Base-by-base conservation (phyloP, 2,888 invertebrate genomes). In the Tetanocera ferruginea region DNA sequence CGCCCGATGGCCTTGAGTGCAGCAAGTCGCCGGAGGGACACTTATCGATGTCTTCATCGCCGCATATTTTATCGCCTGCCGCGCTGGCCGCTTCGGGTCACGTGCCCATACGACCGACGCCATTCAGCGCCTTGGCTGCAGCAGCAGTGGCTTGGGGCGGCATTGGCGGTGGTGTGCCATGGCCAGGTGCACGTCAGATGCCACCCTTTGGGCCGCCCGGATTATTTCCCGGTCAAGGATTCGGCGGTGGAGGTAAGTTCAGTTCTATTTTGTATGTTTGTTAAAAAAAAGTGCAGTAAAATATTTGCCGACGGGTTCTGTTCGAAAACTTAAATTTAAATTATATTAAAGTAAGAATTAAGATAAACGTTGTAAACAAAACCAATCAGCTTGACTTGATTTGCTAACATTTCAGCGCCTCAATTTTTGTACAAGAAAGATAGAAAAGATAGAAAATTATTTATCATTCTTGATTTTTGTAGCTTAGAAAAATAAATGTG, bases 101-200 rank as follows among this genome's bases (percentile, higher is more conserved):
- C 85, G 93, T 92, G 49, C 94, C 94, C 28, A 94, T 95, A 80
- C 89, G 95, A 83, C 95, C 95, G 81, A 95, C 94, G 78, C 95
- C 95, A 25, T 95, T 95, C 89, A 94, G 94, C 86, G 93, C 94
- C 25, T 86, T 94, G 76, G 94, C 94, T 79, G 94, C 94, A 78
- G 94, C 94, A 79, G 95, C 95, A 75, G 93, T 92, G 17, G 93
- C 93, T 0, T 93, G 93, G 86, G 91, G 92, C 84, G 91, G 93
- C 67, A 91, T 94, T 75, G 91, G 92, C 80, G 91, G 90, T 43
- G 91, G 91, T 52, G 91, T 91, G 57, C 91, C 91, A 5, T 92
- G 92, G 85, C 92, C 93, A 88, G 91, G 92, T 0, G 92, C 92
- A 3, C 89, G 92, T 1, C 93, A 92, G 83, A 92, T 93, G 86